A percentile compares a stretch with the other conserved stretches of the same genome.
These are phyloP conservation scores for Sminthurides bifidus DNA, from an alignment of 1,140 invertebrate genomes.

Conservation along the genomic window DNA sequence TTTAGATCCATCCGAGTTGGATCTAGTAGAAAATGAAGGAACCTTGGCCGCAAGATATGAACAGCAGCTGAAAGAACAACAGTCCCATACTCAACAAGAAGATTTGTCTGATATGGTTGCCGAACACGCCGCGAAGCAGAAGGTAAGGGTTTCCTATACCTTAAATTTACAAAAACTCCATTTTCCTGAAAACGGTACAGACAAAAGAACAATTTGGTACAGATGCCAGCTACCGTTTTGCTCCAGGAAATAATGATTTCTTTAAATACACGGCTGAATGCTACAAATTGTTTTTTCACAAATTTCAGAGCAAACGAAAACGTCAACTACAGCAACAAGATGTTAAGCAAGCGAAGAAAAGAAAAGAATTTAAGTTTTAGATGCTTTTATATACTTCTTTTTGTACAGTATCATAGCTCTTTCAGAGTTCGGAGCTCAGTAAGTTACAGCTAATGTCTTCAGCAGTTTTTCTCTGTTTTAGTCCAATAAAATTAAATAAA, in stretches of 20 bases:
- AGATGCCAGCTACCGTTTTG: not conserved
- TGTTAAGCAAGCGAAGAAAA: constrained; percentile 80
- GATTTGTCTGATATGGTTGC: constrained; percentile 97
- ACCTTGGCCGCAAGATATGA: constrained; percentile 95
- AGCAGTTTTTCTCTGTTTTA: no score
- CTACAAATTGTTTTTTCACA: constrained; percentile 20
- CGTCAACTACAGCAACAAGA: constrained; percentile 71
- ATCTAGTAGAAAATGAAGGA: constrained; percentile 69
- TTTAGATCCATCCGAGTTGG: constrained; percentile 92
- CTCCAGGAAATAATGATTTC: not conserved
- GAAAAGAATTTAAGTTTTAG: constrained; percentile 97
- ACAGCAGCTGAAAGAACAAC: constrained; percentile 84
- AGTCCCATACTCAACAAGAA: constrained; percentile 75
- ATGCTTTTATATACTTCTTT: not conserved
- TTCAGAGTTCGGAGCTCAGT: no score
- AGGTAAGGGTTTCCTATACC: constrained; percentile 43
- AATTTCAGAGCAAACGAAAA: constrained; percentile 82
- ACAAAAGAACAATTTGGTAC: no score
- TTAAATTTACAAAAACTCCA: not conserved
- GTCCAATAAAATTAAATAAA: no score
- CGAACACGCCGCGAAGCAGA: constrained; percentile 90
- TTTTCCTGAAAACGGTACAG: not conserved
- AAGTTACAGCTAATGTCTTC: no score
- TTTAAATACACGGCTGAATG: constrained; percentile 3
- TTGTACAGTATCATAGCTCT: no score